Evolutionary conservation across 2,113 vertebrate species (phyloP).

Genomic region (Dromaius novaehollandiae): DNA sequence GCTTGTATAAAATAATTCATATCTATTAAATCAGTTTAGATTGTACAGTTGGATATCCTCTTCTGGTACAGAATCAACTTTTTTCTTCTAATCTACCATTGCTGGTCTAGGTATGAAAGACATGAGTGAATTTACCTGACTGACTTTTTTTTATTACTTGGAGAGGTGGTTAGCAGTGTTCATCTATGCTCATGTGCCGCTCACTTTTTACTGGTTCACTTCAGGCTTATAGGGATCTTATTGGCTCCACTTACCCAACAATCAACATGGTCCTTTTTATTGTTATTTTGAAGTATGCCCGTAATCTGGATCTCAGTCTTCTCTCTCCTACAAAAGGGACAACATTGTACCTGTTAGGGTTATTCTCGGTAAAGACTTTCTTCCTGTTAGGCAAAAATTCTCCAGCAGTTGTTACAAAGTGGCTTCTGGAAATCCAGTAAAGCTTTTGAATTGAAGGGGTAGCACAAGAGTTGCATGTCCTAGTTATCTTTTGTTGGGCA

Average conservation of each 20-base stretch:
- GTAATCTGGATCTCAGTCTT: fast-evolving
- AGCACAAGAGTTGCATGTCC: not conserved
- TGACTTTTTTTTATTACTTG: not conserved
- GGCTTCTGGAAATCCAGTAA: not conserved
- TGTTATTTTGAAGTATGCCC: not conserved
- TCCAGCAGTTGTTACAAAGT: not conserved
- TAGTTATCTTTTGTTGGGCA: not conserved
- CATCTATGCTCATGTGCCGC: fast-evolving
- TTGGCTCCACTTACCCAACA: not conserved
- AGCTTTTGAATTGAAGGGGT: not conserved
- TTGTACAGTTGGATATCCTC: not conserved
- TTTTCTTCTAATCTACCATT: not conserved
- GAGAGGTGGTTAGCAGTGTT: not conserved
- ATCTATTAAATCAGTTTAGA: not conserved
- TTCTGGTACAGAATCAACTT: not conserved
- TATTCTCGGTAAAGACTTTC: not conserved
- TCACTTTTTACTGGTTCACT: not conserved
- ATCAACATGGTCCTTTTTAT: not conserved
- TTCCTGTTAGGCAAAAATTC: not conserved
- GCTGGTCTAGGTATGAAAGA: not conserved
- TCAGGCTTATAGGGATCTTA: not conserved
- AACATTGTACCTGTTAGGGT: not conserved
- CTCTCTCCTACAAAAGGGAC: not conserved
- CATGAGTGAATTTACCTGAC: not conserved
- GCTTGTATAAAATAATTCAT: not conserved